These are phyloP conservation scores for Heteropelma amictum DNA, from an alignment of 2,888 invertebrate genomes.

Conservation along the genomic window DNA sequence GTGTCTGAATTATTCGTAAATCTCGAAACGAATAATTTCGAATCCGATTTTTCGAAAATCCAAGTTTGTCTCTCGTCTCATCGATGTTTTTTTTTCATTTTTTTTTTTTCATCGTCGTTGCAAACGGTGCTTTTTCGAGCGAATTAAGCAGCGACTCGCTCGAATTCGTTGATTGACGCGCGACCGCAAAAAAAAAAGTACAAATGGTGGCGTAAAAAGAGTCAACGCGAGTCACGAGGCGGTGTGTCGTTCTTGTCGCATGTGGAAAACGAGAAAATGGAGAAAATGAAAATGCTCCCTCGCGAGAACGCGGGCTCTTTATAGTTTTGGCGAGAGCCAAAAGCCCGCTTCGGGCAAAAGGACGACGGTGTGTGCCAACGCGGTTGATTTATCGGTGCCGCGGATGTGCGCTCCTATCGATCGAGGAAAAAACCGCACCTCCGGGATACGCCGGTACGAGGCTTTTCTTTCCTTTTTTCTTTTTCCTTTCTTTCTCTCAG, in stretches of 20 bases:
- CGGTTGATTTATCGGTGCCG: slow-evolving; percentile 52
- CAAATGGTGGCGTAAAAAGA: too few species aligned
- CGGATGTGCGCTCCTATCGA: slow-evolving; percentile 56
- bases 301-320: slow-evolving; percentile 16
- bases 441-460: too few species aligned
- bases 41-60: too few species aligned
- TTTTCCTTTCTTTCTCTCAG: too few species aligned
- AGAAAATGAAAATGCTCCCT: slow-evolving; percentile 34
- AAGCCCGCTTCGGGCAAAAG: slow-evolving; percentile 22
- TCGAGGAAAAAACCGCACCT: slow-evolving; percentile 60
- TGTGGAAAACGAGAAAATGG: too few species aligned
- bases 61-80: too few species aligned
- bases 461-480: not conserved
- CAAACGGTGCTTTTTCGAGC: too few species aligned
- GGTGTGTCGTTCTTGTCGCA: too few species aligned
- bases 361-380: slow-evolving; percentile 41
- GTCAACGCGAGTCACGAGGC: too few species aligned
- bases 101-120: not conserved
- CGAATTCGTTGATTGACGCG: too few species aligned
- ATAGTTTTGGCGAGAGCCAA: slow-evolving; percentile 1
- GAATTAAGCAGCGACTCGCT: too few species aligned
- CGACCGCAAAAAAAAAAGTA: too few species aligned
- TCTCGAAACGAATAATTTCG: slow-evolving; percentile 16
- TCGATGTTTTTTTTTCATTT: not conserved
- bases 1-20: not conserved